These are phyloP conservation scores for Anorthoa munda DNA, from an alignment of 2,888 invertebrate genomes.

Conservation along the genomic window DNA sequence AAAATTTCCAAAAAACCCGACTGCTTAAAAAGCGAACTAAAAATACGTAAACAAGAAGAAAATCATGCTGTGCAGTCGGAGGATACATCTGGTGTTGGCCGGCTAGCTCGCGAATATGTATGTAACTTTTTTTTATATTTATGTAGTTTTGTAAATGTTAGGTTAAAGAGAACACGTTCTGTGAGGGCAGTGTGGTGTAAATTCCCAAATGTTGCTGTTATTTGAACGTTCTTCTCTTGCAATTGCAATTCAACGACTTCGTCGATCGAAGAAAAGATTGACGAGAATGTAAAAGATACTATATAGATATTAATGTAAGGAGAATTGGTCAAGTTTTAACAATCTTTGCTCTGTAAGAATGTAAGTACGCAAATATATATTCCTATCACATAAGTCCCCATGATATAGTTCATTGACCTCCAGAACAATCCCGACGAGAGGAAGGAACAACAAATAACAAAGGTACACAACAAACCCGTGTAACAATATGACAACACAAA, in stretches of 20 bases:
- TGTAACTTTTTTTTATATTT: too few relatives aligned
- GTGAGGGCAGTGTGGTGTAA: not conserved
- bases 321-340: not conserved
- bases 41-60: too few relatives aligned
- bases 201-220: not conserved
- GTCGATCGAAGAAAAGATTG: not conserved
- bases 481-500: slow-evolving; percentile 59
- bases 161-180: not conserved
- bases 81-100: too few relatives aligned
- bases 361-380: slow-evolving; percentile 15
- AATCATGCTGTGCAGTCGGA: too few relatives aligned
- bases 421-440: slow-evolving; percentile 28
- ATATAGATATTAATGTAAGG: not conserved
- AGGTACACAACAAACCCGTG: slow-evolving; percentile 44
- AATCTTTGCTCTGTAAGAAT: not conserved
- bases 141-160: too few relatives aligned
- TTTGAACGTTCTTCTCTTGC: not conserved
- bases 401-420: slow-evolving; percentile 32
- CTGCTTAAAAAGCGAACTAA: too few relatives aligned
- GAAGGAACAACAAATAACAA: slow-evolving; percentile 56
- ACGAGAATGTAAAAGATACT: not conserved
- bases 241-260: not conserved
- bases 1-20: too few relatives aligned
- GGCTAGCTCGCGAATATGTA: too few relatives aligned
- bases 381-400: not conserved